These are phyloP conservation scores for Channa maculata DNA, from an alignment of 2,113 vertebrate species.

Conservation along the genomic window DNA sequence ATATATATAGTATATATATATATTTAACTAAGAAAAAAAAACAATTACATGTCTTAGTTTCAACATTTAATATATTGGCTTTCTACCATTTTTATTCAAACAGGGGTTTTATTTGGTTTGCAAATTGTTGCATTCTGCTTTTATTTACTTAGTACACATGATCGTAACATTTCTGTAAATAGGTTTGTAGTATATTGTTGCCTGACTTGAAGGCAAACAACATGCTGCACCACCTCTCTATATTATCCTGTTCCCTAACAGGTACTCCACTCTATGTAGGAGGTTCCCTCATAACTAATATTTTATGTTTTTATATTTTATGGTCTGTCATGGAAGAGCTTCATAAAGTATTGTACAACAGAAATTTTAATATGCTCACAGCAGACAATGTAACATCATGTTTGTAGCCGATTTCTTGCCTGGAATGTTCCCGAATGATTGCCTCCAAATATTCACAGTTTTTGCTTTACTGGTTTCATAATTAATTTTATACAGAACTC, in stretches of 20 bases:
- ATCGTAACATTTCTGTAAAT: too few species aligned
- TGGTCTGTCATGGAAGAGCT: too few species aligned
- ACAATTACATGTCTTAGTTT: too few species aligned
- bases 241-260: not conserved
- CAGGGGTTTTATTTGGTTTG: too few species aligned
- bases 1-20: too few species aligned
- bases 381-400: not conserved
- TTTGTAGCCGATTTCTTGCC: slow-evolving; percentile 14
- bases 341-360: not conserved
- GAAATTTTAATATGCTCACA: slow-evolving; percentile 2
- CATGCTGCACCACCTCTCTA: not conserved
- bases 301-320: not conserved
- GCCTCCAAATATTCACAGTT: not conserved
- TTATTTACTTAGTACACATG: too few species aligned
- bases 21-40: too few species aligned
- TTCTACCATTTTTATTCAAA: too few species aligned
- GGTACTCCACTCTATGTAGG: not conserved
- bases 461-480: slow-evolving; percentile 44
- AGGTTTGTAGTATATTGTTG: not conserved
- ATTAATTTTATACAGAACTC: slow-evolving; percentile 29
- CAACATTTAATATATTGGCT: too few species aligned
- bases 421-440: not conserved
- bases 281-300: not conserved
- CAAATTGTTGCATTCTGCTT: too few species aligned
- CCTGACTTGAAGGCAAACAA: not conserved